Base-by-base conservation (phyloP, 1,140 invertebrate species). In the Drosophila pseudoananassae region DNA sequence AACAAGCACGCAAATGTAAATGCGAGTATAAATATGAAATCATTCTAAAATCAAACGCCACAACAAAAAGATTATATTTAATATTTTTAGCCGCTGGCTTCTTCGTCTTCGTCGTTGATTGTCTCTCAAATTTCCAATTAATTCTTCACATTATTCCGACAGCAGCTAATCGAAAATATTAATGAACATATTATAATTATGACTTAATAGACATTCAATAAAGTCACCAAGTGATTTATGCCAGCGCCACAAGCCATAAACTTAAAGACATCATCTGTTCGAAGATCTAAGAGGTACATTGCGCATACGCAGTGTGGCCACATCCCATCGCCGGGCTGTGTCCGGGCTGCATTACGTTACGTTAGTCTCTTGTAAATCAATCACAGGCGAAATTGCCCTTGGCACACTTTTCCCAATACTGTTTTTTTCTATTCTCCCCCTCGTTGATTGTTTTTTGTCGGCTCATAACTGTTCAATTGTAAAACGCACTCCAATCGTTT, bases 361-460 rank as follows among this genome's bases (percentile, higher is more conserved):
- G 23, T 45, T 60, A 27, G 61, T 61, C 78, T 63, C 65, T 72
- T 78, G 78, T 88, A 88, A 78, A 87, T 87, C 83, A 88, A 85
- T 87, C 83, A 88, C 55, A 68, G 63, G 78, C 82, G 82, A 85
- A 85, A 85, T 85, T 85, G 82, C 82, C 83, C 82, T 88, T 87
- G 83, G 78, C 82, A 78, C 56, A 68, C 56, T 84, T 73, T 73
- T 3, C 25, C 4, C 29, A 43, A 43, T 17, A 3, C 17, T 2
- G 6, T 64, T 33, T 69, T 54, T 69, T 69, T 69, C 49, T 49
- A 66, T 72, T 70, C 46, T 38, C 23, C 57, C 12, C 69, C 40
- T 33, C 31, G 14, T 73, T 20, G 45, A 14, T 17, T 5, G 14
- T 57, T 57, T 74, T 75, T 40, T 53, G 59, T 66, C 60, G 58